phyloP scores from a whole-genome alignment of 92 coral and sea anemone species.

The Paragorgia papillata region DNA sequence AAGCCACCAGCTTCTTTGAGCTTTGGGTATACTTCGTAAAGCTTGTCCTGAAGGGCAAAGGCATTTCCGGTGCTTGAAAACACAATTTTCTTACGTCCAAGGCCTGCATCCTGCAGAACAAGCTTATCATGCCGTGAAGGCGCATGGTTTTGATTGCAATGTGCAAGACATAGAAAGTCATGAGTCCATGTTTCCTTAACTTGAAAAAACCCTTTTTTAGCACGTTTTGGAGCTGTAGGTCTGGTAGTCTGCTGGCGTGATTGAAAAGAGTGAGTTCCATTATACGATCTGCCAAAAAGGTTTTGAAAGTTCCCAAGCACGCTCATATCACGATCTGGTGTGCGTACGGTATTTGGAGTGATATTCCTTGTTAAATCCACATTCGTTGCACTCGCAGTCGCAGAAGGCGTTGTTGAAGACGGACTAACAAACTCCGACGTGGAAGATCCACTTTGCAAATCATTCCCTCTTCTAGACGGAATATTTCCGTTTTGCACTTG shows the following conservation, averaged over 20 bases:
- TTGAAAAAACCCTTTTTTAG: conserved; percentile 31
- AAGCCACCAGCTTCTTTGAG: conserved; percentile 36
- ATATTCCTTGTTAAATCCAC: no score
- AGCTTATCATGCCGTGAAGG: neutral
- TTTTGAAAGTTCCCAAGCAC: conserved; percentile 41
- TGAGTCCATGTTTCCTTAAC: conserved; percentile 45
- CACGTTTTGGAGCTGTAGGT: conserved; percentile 12
- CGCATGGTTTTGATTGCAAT: neutral
- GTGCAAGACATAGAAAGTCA: conserved; percentile 13
- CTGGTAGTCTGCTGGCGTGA: neutral
- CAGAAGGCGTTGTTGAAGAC: no score
- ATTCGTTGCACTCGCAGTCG: no score
- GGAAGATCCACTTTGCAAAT: no score
- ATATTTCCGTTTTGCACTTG: no score
- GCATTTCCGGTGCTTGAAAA: conserved; percentile 17
- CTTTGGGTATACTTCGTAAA: conserved; percentile 27
- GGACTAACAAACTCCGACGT: no score
- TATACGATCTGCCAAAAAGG: conserved; percentile 40
- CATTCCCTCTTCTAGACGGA: no score
- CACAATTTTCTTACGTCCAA: conserved; percentile 38
- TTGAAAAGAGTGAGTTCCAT: conserved; percentile 1
- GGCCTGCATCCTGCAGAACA: conserved; percentile 18
- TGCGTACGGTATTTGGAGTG: no score
- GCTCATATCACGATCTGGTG: conserved; percentile 10
- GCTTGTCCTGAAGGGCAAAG: conserved; percentile 15